Conservation (phyloP, 2,113 vertebrate species). For the Miniopterus natalensis region DNA sequence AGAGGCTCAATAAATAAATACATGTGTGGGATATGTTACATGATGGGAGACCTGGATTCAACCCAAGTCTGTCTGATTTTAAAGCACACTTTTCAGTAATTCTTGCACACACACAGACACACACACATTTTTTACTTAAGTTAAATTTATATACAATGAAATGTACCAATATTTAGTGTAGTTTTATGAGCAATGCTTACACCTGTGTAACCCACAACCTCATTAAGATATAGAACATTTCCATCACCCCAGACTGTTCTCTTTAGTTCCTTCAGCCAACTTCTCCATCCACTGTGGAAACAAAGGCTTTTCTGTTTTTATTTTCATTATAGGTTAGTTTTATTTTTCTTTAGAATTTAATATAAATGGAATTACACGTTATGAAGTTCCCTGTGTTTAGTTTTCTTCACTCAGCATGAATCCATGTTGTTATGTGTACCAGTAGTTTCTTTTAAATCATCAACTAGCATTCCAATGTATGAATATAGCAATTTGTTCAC, state of each 20-base stretch:
- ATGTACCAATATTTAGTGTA: background rate
- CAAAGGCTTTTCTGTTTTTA: background rate
- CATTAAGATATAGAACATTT: background rate
- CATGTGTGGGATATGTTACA: background rate
- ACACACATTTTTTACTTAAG: background rate
- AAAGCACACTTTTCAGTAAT: background rate
- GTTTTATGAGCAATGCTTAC: background rate
- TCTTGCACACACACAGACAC: background rate
- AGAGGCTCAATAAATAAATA: background rate
- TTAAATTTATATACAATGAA: constrained; percentile 8
- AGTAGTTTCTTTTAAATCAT: background rate
- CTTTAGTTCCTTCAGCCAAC: background rate
- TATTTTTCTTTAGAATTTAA: background rate
- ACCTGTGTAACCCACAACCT: background rate
- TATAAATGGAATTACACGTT: background rate
- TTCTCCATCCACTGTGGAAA: background rate
- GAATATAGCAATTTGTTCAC: background rate
- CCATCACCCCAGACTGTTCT: background rate
- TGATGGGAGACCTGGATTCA: background rate
- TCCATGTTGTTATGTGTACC: background rate
- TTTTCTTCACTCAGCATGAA: background rate
- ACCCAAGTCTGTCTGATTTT: constrained; percentile 18
- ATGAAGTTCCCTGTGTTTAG: background rate
- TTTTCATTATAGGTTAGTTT: background rate
- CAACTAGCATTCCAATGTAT: background rate